Evolutionary conservation across 2,113 vertebrate genomes (phyloP).

Genomic region (Notarius quadriscutis): DNA sequence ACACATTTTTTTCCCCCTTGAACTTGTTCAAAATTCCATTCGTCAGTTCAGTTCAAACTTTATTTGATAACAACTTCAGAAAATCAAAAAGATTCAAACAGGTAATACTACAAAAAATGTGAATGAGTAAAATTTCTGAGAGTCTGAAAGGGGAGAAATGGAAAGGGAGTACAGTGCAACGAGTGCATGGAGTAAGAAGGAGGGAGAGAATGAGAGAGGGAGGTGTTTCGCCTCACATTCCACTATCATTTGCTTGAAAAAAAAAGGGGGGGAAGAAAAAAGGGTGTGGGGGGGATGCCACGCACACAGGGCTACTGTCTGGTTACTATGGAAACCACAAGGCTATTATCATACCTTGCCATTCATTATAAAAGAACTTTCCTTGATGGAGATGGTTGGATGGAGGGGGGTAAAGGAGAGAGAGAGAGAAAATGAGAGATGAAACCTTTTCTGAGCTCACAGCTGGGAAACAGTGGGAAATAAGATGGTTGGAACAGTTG

Average conservation of each 20-base stretch:
- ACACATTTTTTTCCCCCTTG: neutral
- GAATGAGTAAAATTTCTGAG: conserved; percentile 21
- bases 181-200: conserved; percentile 39
- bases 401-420: conserved; percentile 59
- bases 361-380: conserved; percentile 97
- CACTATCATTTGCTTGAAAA: conserved; percentile 84
- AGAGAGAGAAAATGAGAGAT: conserved; percentile 17
- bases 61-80: neutral
- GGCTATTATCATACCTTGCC: conserved; percentile 98
- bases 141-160: conserved; percentile 40
- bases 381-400: conserved; percentile 83
- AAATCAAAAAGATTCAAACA: neutral
- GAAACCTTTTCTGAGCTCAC: conserved; percentile 12
- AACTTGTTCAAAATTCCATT: neutral
- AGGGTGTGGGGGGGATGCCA: conserved; percentile 61
- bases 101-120: neutral
- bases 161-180: conserved; percentile 18
- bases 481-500: conserved; percentile 3
- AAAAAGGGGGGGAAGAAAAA: conserved; percentile 68
- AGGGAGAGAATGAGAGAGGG: conserved; percentile 27
- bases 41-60: neutral
- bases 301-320: conserved; percentile 88
- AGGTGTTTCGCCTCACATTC: conserved; percentile 78
- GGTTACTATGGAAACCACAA: conserved; percentile 91
- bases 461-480: conserved; percentile 39